A percentile compares a stretch with the other conserved stretches of the same genome.
Conservation (phyloP, 2,888 invertebrate genomes). For the Lottia scabra region DNA sequence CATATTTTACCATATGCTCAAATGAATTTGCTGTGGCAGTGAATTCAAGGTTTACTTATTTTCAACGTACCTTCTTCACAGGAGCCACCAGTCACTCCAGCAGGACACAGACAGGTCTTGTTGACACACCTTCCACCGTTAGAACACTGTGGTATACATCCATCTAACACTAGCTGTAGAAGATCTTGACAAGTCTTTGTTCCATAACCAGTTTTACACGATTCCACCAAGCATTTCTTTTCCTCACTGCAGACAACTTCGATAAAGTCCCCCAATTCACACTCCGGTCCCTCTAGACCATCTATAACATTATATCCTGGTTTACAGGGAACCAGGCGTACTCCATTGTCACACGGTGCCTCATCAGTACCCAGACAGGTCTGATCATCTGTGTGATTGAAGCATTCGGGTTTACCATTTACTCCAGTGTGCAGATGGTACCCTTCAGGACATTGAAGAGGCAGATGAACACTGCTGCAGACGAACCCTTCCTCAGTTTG, state of each 20-base stretch:
- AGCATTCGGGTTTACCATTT: constrained; percentile 8
- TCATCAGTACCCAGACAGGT: neutral
- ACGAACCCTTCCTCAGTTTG: constrained; percentile 17
- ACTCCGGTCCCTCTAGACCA: neutral
- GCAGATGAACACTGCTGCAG: constrained; percentile 23
- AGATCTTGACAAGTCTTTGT: constrained; percentile 31
- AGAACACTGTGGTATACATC: constrained; percentile 50
- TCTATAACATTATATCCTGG: constrained; percentile 11
- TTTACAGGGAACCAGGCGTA: constrained; percentile 3
- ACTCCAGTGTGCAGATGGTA: constrained; percentile 14
- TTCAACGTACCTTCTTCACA: constrained; percentile 41
- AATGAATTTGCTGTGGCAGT: too few relatives aligned
- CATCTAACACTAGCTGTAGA: constrained; percentile 26
- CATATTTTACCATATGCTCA: too few relatives aligned
- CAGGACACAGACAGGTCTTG: constrained; percentile 41
- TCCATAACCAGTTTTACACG: constrained; percentile 6
- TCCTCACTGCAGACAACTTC: constrained; percentile 11
- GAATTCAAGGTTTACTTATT: too few relatives aligned
- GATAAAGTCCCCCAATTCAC: constrained; percentile 14
- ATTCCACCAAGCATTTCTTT: neutral
- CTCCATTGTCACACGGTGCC: neutral
- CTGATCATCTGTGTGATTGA: neutral
- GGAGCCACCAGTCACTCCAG: constrained; percentile 43
- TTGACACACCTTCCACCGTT: constrained; percentile 50
- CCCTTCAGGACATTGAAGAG: constrained; percentile 31